Base-by-base conservation (phyloP, 2,797 vertebrate species). In the Meda fulgida region DNA sequence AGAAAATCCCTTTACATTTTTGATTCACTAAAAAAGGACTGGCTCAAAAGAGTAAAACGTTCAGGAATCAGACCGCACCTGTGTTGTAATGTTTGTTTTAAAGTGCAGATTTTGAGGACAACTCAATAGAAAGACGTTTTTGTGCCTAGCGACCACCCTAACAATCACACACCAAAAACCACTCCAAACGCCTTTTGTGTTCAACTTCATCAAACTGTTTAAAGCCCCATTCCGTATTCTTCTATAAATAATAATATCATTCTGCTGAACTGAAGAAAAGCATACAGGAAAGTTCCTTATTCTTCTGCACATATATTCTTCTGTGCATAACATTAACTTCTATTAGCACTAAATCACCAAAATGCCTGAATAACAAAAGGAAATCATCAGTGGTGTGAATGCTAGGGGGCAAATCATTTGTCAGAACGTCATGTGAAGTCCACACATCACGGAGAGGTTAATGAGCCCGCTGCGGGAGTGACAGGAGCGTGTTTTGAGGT, bases 391-490 rank as follows among this genome's bases (percentile, higher is more conserved):
- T 2, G 77, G 66, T 53, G 23, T 63, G 65, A 85, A 85, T 65
- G 83, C 67, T 79, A 58, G 53, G 29, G 73, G 83, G 67, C 51
- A 65, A 80, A 86, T 83, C 1, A 85, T 86, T 86, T 80, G 66
- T 86, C 75, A 72, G 31, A 80, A 75, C 2, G 38, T 16, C 76
- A 43, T 79, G 83, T 85, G 63, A 86, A 70, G 81, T 70, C 73
- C 83, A 83, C 83, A 84, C 85, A 77, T 84, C 87, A 87, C 11
- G 6, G 69, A 82, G 60, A 83, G 81, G 86, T 88, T 91, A 89
- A 89, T 91, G 89, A 89, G 69, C 65, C 65, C 43, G 26, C 58
- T 55, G 46, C 34, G 9, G 63, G 78, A 87, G 66, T 87, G 87
- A 84, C 88, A 86, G 38, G 51, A 60, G 80, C 69, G 71, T 81